Conservation (phyloP, 2,113 vertebrate genomes). For the Grantiella picta region DNA sequence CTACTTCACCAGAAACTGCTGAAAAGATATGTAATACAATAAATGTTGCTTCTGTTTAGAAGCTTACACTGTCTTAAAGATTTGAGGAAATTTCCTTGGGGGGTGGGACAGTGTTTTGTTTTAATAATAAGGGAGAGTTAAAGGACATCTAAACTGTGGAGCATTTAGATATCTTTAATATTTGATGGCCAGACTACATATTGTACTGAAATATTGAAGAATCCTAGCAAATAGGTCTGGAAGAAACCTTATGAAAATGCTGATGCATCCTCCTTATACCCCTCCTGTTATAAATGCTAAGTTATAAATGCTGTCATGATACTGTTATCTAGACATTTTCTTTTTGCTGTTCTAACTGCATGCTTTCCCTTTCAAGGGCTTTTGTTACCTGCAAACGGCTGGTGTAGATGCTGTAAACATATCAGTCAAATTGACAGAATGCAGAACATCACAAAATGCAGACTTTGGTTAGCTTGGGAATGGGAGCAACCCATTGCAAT, state of each 20-base stretch:
- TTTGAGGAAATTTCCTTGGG: background rate
- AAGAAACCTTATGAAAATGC: background rate
- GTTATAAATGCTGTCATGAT: background rate
- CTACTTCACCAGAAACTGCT: background rate
- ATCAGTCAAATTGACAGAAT: constrained; percentile 8
- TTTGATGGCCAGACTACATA: background rate
- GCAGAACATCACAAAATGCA: background rate
- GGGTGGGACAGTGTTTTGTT: background rate
- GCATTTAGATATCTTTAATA: background rate
- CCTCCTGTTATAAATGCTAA: background rate
- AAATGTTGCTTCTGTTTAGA: background rate
- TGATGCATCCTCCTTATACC: background rate
- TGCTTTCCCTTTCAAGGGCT: background rate
- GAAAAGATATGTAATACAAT: background rate
- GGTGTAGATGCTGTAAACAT: background rate
- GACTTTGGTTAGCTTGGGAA: background rate
- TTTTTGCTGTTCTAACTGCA: background rate
- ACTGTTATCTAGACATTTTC: background rate
- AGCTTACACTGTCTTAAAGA: background rate
- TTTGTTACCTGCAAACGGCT: background rate
- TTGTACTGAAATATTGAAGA: background rate
- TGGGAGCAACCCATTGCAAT: background rate
- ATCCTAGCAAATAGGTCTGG: background rate
- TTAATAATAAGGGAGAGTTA: background rate
- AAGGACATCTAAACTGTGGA: background rate